Conservation (phyloP, 2,888 invertebrate genomes). For the Pherbina coryleti region DNA sequence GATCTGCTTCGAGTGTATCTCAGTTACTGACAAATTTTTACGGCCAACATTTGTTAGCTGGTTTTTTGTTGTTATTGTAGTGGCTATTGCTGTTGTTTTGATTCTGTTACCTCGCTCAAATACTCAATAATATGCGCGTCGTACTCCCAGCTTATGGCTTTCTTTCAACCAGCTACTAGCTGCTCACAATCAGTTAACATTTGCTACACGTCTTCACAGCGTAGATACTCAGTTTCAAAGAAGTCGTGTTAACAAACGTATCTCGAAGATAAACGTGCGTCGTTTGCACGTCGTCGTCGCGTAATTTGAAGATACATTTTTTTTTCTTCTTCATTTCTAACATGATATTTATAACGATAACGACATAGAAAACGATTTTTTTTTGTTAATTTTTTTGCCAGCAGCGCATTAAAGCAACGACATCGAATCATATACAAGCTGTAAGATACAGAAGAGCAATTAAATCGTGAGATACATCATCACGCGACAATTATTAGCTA, state of each 20-base stretch:
- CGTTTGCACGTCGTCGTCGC: background rate
- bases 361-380: background rate
- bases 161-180: slow-evolving; percentile 35
- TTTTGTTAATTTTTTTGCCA: background rate
- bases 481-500: background rate
- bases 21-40: slow-evolving; percentile 11
- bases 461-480: background rate
- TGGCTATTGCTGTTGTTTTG: slow-evolving; percentile 45
- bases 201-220: slow-evolving; percentile 33
- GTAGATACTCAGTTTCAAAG: slow-evolving; percentile 61
- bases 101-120: slow-evolving; percentile 30
- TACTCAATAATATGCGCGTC: slow-evolving; percentile 33
- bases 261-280: slow-evolving; percentile 54
- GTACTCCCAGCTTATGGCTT: slow-evolving; percentile 27
- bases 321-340: background rate
- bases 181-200: slow-evolving; percentile 40
- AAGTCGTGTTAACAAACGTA: slow-evolving; percentile 67
- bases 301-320: slow-evolving; percentile 16
- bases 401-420: background rate
- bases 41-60: slow-evolving; percentile 26
- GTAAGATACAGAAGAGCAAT: background rate
- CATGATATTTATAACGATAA: background rate
- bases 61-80: slow-evolving; percentile 43
- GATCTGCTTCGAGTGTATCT: slow-evolving; percentile 22
- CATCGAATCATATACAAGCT: background rate